These are phyloP conservation scores for Sebastes aleutianus DNA, from an alignment of 2,797 vertebrate genomes.

Conservation along the genomic window DNA sequence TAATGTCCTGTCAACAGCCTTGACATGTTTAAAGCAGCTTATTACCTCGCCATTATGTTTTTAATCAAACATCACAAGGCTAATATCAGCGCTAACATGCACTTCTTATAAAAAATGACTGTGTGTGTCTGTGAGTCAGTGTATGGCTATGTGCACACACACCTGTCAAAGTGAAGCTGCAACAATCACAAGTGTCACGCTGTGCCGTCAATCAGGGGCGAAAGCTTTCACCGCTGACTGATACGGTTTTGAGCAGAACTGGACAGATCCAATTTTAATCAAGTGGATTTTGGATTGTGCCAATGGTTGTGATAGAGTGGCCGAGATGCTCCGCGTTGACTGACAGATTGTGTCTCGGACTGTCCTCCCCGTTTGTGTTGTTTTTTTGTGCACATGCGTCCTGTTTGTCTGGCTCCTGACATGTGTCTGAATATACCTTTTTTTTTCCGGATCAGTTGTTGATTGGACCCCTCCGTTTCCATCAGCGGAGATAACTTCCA, in stretches of 20 bases:
- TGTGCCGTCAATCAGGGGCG: slow-evolving; percentile 48
- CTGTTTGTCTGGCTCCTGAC: slow-evolving; percentile 36
- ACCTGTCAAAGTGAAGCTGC: slow-evolving; percentile 35
- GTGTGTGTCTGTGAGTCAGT: not conserved
- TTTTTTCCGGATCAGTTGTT: slow-evolving; percentile 37
- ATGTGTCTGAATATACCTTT: slow-evolving; percentile 46
- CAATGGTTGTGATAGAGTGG: slow-evolving; percentile 38
- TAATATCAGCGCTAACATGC: slow-evolving; percentile 4
- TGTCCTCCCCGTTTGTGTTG: slow-evolving; percentile 33
- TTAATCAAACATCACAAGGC: slow-evolving; percentile 11
- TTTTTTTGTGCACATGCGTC: slow-evolving; percentile 24
- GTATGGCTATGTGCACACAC: slow-evolving; percentile 4
- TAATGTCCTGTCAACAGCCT: slow-evolving; percentile 7
- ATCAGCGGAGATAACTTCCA: slow-evolving; percentile 65
- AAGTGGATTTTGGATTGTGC: slow-evolving; percentile 55
- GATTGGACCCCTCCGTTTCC: slow-evolving; percentile 55
- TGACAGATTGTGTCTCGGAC: slow-evolving; percentile 40
- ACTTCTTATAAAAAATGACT: not conserved
- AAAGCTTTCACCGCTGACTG: slow-evolving; percentile 49
- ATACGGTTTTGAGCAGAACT: slow-evolving; percentile 49
- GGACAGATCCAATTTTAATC: slow-evolving; percentile 76
- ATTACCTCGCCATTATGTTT: not conserved
- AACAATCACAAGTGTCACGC: slow-evolving; percentile 56
- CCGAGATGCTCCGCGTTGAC: slow-evolving; percentile 44
- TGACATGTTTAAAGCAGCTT: slow-evolving; percentile 1